These are phyloP conservation scores for Pituophis catenifer DNA, from an alignment of 2,113 vertebrate species.

Conservation along the genomic window DNA sequence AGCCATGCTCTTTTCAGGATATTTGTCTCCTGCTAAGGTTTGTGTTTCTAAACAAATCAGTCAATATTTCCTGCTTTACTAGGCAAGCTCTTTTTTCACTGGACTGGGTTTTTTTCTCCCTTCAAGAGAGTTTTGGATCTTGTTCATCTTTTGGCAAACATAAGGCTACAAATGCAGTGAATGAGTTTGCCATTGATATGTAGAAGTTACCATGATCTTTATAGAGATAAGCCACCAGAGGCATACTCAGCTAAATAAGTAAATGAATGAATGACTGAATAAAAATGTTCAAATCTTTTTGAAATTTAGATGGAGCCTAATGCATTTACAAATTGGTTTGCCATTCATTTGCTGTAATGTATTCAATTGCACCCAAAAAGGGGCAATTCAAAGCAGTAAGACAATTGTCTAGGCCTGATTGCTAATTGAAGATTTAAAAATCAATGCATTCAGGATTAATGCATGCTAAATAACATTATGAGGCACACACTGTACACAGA, in stretches of 20 bases:
- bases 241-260: not conserved
- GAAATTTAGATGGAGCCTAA: not conserved
- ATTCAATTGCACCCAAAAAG: not conserved
- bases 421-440: not conserved
- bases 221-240: not conserved
- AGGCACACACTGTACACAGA: not conserved
- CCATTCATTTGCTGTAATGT: not conserved
- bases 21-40: not conserved
- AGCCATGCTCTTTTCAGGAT: not conserved
- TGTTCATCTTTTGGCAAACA: not conserved
- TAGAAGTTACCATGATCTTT: not conserved
- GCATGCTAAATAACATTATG: not conserved
- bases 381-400: not conserved
- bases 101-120: not conserved
- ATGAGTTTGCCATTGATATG: not conserved
- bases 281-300: not conserved
- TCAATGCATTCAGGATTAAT: not conserved
- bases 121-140: not conserved
- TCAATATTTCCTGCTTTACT: not conserved
- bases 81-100: not conserved
- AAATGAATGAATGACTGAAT: not conserved
- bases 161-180: not conserved
- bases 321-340: not conserved
- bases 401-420: not conserved
- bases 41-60: not conserved